A percentile compares a stretch with the other conserved stretches of the same genome.
Conservation (phyloP, 2,113 vertebrate genomes). For the Candoia aspera region DNA sequence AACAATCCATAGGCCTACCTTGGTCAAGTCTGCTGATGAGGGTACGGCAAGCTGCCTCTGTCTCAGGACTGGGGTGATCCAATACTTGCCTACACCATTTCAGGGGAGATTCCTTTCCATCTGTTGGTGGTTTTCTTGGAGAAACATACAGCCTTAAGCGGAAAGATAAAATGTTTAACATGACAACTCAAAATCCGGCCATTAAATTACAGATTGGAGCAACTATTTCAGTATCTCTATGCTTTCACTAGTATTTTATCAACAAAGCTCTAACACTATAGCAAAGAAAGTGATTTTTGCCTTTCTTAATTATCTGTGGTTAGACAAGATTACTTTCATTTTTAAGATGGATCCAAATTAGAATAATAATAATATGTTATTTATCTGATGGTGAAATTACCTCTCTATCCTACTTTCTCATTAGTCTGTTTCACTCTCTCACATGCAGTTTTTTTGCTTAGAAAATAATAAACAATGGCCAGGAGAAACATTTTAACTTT, state of each 20-base stretch:
- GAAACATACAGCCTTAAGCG: slow-evolving; percentile 85
- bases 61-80: slow-evolving; percentile 88
- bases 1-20: slow-evolving; percentile 66
- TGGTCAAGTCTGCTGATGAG: slow-evolving; percentile 86
- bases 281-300: not conserved
- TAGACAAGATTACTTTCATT: not conserved
- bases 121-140: slow-evolving; percentile 72
- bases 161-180: slow-evolving; percentile 4
- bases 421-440: not conserved
- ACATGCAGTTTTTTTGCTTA: not conserved
- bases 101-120: slow-evolving; percentile 79
- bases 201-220: not conserved
- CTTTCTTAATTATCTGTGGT: not conserved
- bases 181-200: not conserved
- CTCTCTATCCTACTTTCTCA: not conserved
- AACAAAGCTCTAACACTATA: accelerated
- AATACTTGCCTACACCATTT: slow-evolving; percentile 89
- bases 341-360: not conserved
- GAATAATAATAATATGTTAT: not conserved
- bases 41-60: slow-evolving; percentile 85
- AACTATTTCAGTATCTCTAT: not conserved
- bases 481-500: not conserved
- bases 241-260: not conserved
- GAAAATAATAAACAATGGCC: not conserved
- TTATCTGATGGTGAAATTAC: not conserved